Conservation (phyloP, 1,140 invertebrate species). For the Habropoda laboriosa region DNA sequence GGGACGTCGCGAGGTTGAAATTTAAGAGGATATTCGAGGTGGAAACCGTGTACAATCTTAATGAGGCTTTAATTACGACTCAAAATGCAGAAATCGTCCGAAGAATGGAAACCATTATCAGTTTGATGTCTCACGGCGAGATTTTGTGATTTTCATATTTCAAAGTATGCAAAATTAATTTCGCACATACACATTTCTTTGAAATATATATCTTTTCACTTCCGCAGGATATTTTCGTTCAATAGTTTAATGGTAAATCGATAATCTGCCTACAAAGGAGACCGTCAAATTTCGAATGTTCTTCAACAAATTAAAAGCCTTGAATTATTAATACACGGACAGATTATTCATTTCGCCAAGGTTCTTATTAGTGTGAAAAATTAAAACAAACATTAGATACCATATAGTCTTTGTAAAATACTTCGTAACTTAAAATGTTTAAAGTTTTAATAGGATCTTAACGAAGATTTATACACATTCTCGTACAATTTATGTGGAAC, state of each 20-base stretch:
- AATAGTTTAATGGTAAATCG: neutral
- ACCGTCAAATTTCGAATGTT: neutral
- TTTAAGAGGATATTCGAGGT: neutral
- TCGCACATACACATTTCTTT: neutral
- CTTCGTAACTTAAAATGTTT: no score
- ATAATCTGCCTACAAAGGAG: neutral
- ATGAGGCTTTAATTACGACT: neutral
- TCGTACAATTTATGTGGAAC: neutral
- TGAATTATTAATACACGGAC: neutral
- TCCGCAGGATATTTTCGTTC: neutral
- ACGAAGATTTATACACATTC: neutral
- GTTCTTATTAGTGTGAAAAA: no score
- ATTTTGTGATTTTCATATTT: neutral
- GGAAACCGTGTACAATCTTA: neutral
- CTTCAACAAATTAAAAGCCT: neutral
- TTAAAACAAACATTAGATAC: no score
- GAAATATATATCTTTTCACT: neutral
- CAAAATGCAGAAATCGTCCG: neutral
- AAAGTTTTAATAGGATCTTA: no score
- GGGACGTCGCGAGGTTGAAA: neutral
- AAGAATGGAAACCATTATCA: neutral
- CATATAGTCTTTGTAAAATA: no score
- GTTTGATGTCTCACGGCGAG: neutral
- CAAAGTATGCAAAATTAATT: neutral
- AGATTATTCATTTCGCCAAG: neutral